These are phyloP conservation scores for Rhegmatorhina hoffmannsi DNA, from an alignment of 2,113 vertebrate species.

Conservation along the genomic window DNA sequence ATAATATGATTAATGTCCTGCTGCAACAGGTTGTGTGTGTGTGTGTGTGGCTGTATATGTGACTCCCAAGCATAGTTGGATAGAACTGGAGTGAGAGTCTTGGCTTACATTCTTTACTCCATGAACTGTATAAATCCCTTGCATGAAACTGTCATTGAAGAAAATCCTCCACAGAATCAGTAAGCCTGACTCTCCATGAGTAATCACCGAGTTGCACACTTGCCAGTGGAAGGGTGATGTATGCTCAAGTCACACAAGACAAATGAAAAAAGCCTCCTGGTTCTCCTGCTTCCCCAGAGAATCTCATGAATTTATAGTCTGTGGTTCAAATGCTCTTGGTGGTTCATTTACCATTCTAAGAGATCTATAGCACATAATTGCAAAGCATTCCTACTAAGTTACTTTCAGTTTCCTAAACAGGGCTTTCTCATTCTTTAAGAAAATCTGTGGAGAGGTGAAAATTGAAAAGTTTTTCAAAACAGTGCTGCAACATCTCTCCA, in stretches of 20 bases:
- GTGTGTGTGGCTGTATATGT: no score
- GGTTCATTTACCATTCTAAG: not conserved
- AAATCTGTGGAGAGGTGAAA: not conserved
- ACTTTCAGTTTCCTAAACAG: not conserved
- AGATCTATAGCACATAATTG: not conserved
- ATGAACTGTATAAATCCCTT: not conserved
- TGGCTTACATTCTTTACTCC: not conserved
- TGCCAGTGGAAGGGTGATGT: not conserved
- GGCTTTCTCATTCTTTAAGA: fast-evolving
- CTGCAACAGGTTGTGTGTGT: fast-evolving
- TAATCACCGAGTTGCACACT: not conserved
- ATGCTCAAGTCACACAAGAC: not conserved
- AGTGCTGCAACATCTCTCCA: not conserved
- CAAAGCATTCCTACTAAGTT: not conserved
- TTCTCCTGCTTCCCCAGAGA: not conserved
- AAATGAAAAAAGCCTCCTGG: not conserved
- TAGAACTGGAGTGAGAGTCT: not conserved
- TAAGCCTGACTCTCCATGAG: not conserved
- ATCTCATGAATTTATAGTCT: not conserved
- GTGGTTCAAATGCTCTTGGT: not conserved
- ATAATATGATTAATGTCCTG: not conserved
- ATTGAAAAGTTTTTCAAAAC: not conserved
- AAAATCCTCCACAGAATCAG: not conserved
- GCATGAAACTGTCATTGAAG: not conserved
- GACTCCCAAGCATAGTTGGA: not conserved